Conservation (phyloP, 64 coral and sea anemone species). For the Pocillopora verrucosa region DNA sequence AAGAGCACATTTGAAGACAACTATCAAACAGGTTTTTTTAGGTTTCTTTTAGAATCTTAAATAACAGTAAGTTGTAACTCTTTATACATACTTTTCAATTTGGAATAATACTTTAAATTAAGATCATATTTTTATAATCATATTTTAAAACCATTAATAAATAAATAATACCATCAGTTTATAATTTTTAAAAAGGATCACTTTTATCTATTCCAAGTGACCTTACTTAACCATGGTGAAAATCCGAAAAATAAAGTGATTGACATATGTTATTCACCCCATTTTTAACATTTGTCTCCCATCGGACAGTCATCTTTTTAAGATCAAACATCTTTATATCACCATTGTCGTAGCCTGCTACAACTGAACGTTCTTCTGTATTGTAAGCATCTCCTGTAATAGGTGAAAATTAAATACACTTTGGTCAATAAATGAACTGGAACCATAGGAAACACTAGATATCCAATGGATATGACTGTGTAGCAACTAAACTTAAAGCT, state of each 20-base stretch:
- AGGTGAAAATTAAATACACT: neutral
- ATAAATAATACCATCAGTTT: too few relatives aligned
- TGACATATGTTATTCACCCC: slow-evolving; percentile 54
- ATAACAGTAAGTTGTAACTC: too few relatives aligned
- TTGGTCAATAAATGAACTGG: neutral
- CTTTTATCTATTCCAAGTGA: neutral
- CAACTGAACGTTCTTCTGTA: slow-evolving; percentile 73
- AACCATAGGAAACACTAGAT: too few relatives aligned
- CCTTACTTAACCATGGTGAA: neutral
- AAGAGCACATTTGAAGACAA: too few relatives aligned
- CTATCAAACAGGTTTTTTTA: too few relatives aligned
- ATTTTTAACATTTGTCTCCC: slow-evolving; percentile 97
- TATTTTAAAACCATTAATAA: too few relatives aligned
- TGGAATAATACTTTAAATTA: too few relatives aligned
- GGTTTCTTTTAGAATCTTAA: too few relatives aligned
- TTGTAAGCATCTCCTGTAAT: slow-evolving; percentile 82
- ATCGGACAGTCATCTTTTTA: slow-evolving; percentile 95
- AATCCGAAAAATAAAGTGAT: neutral
- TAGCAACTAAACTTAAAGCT: too few relatives aligned
- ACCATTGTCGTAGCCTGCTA: slow-evolving; percentile 98
- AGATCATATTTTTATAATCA: too few relatives aligned
- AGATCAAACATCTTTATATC: slow-evolving; percentile 99
- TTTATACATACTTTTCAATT: too few relatives aligned
- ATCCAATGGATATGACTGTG: too few relatives aligned
- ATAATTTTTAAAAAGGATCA: neutral